Evolutionary conservation across 2,113 vertebrate genomes (phyloP).

Genomic region (Rana temporaria): DNA sequence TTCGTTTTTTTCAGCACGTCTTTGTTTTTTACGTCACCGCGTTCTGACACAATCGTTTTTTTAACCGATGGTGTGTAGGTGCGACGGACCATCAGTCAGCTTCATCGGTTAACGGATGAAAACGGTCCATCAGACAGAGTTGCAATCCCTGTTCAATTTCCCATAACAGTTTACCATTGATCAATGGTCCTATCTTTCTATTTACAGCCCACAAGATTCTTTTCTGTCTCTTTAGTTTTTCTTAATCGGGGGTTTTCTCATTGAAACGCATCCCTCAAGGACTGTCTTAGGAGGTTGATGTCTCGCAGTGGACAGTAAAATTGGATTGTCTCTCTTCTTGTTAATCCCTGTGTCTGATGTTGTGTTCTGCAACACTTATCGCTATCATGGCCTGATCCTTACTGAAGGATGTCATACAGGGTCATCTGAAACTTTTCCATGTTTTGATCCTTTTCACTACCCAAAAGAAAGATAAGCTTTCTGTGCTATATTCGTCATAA

Average conservation of each 20-base stretch:
- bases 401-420: background rate
- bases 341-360: background rate
- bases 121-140: no score
- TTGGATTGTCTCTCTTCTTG: constrained; percentile 25
- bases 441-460: background rate
- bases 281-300: constrained; percentile 14
- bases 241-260: constrained; percentile 12
- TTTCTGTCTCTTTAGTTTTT: constrained; percentile 28
- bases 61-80: no score
- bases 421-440: background rate
- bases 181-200: constrained; percentile 18
- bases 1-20: no score
- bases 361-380: constrained; percentile 11
- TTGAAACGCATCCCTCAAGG: constrained; percentile 6
- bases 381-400: background rate
- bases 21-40: no score
- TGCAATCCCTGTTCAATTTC: background rate
- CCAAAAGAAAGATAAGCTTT: background rate
- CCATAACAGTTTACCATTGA: constrained; percentile 1
- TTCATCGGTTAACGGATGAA: no score
- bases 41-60: no score
- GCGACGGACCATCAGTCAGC: no score
- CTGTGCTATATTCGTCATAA: constrained; percentile 15
- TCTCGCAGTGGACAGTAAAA: constrained; percentile 24
- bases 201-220: constrained; percentile 21